Evolutionary conservation across 2,888 invertebrate genomes (phyloP).

Genomic region (Yponomeuta plumbellus): DNA sequence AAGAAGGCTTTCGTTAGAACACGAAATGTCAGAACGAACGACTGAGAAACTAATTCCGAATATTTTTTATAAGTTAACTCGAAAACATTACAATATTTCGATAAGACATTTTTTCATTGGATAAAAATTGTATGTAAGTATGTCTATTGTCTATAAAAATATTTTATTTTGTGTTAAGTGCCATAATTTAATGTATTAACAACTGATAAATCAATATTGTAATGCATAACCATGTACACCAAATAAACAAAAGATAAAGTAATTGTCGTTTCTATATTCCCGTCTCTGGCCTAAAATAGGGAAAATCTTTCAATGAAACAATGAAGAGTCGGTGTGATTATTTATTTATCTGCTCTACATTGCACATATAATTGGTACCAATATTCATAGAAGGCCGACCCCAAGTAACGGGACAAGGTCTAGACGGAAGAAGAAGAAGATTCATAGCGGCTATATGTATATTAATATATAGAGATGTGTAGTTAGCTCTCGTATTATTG

Average conservation of each 20-base stretch:
- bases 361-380: no score
- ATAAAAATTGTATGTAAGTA: slow-evolving; percentile 32
- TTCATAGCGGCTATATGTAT: no score
- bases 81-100: slow-evolving; percentile 36
- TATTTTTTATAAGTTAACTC: slow-evolving; percentile 28
- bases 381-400: no score
- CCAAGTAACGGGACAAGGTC: no score
- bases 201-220: slow-evolving; percentile 68
- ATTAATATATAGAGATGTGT: no score
- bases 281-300: no score
- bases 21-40: slow-evolving; percentile 68
- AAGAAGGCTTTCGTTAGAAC: slow-evolving; percentile 58
- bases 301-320: no score
- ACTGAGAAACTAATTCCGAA: slow-evolving; percentile 74
- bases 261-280: slow-evolving; percentile 39
- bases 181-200: slow-evolving; percentile 76
- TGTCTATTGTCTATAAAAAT: slow-evolving; percentile 46
- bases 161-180: slow-evolving; percentile 70
- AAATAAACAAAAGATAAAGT: slow-evolving; percentile 67
- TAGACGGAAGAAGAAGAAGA: no score
- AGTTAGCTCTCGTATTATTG: no score
- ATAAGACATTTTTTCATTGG: slow-evolving; percentile 48
- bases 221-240: slow-evolving; percentile 75
- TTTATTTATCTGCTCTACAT: no score
- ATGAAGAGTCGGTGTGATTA: no score